These are phyloP conservation scores for Solenodon paradoxus DNA, from an alignment of 2,113 vertebrate species.

Conservation along the genomic window DNA sequence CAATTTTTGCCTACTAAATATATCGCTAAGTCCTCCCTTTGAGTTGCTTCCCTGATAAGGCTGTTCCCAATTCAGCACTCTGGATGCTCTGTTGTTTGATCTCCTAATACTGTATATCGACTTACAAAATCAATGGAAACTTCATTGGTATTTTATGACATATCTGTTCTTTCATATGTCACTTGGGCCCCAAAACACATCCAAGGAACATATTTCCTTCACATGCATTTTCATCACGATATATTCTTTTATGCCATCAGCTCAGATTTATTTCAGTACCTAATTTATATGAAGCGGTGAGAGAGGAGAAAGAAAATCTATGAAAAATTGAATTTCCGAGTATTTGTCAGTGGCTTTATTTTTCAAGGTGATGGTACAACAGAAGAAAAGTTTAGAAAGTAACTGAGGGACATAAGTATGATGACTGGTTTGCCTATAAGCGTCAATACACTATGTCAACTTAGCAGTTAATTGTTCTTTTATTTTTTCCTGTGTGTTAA, in stretches of 20 bases:
- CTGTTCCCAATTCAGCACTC: slow-evolving; percentile 8
- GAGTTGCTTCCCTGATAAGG: background rate
- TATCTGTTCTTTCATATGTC: slow-evolving; percentile 36
- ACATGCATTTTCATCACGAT: background rate
- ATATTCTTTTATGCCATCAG: background rate
- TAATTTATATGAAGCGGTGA: slow-evolving; percentile 58
- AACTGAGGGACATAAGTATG: slow-evolving; percentile 41
- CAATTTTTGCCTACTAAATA: background rate
- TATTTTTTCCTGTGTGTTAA: background rate
- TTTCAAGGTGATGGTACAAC: slow-evolving; percentile 65
- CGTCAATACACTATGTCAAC: slow-evolving; percentile 37
- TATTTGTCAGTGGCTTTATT: slow-evolving; percentile 52
- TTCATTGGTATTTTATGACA: slow-evolving; percentile 47
- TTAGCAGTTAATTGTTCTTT: slow-evolving; percentile 58
- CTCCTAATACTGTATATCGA: slow-evolving; percentile 38
- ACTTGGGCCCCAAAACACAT: background rate
- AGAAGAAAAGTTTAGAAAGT: slow-evolving; percentile 61
- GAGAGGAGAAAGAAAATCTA: slow-evolving; percentile 66
- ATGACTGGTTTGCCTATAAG: slow-evolving; percentile 59
- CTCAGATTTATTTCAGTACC: slow-evolving; percentile 47
- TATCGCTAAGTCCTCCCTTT: background rate
- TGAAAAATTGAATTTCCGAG: slow-evolving; percentile 64
- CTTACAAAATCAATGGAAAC: slow-evolving; percentile 50
- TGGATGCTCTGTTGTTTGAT: slow-evolving; percentile 10
- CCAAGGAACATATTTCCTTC: background rate